phyloP scores from a whole-genome alignment of 2,888 invertebrate species.

The Acronicta psi region DNA sequence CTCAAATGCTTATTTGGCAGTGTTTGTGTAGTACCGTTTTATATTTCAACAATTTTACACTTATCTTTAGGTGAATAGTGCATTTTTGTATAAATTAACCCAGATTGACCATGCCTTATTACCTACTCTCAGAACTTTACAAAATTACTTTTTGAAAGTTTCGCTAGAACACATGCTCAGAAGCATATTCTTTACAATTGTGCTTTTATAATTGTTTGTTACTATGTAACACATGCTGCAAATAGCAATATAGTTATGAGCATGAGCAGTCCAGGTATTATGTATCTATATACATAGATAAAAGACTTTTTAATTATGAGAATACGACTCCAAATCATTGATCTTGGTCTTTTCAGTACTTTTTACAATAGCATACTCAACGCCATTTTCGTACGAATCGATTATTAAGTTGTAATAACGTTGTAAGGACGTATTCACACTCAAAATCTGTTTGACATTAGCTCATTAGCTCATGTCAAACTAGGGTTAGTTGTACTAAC shows the following conservation, averaged over 20 bases:
- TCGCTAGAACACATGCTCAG: neutral
- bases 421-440: conserved; percentile 18
- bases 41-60: conserved; percentile 11
- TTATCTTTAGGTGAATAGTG: conserved; percentile 23
- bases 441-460: too few species aligned
- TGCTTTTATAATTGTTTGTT: neutral
- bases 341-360: conserved; percentile 34
- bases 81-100: conserved; percentile 41
- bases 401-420: neutral
- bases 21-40: conserved; percentile 27
- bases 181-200: neutral
- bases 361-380: conserved; percentile 7
- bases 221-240: too few species aligned
- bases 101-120: conserved; percentile 50
- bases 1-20: conserved; percentile 35
- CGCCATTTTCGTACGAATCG: conserved; percentile 17
- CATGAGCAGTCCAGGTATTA: neutral
- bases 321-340: conserved; percentile 35
- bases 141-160: conserved; percentile 17
- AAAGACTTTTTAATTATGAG: conserved; percentile 27
- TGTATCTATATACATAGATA: conserved; percentile 32
- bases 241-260: too few species aligned
- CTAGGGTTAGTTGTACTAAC: too few species aligned
- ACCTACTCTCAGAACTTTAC: conserved; percentile 43
- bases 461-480: neutral